These are phyloP conservation scores for Sesamia nonagrioides DNA, from an alignment of 1,140 invertebrate genomes.

Conservation along the genomic window DNA sequence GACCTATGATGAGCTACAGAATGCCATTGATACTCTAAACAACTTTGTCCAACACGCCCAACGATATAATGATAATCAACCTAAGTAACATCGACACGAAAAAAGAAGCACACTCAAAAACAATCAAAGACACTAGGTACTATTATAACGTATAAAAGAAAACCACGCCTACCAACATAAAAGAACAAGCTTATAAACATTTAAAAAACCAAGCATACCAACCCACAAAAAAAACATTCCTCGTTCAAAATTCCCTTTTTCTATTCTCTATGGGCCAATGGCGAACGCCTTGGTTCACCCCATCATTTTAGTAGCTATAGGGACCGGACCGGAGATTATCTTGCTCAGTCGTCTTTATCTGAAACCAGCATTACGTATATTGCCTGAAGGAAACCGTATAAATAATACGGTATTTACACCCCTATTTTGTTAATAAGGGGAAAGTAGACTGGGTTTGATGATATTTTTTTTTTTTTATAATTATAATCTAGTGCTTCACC, in stretches of 20 bases:
- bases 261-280: conserved; percentile 8
- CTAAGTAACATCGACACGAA: too few relatives aligned
- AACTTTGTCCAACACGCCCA: too few relatives aligned
- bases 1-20: too few relatives aligned
- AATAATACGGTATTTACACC: conserved; percentile 43
- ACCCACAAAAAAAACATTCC: conserved; percentile 3
- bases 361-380: conserved; percentile 45
- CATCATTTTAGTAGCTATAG: conserved; percentile 30
- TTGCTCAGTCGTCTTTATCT: conserved; percentile 6
- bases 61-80: too few relatives aligned
- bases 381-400: conserved; percentile 35
- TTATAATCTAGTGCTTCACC: too few relatives aligned
- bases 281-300: conserved; percentile 8
- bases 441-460: background rate
- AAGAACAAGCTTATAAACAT: background rate
- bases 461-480: too few relatives aligned
- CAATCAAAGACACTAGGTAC: too few relatives aligned
- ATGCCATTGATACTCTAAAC: too few relatives aligned
- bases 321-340: conserved; percentile 18
- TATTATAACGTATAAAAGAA: too few relatives aligned
- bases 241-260: background rate
- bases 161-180: background rate
- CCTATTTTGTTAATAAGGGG: conserved; percentile 22
- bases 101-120: too few relatives aligned
- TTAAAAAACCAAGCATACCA: background rate